Percentiles rank a stretch among this genome's conserved stretches.
These are phyloP conservation scores for Anoura caudifer DNA, from an alignment of 2,113 vertebrate genomes.

Conservation along the genomic window DNA sequence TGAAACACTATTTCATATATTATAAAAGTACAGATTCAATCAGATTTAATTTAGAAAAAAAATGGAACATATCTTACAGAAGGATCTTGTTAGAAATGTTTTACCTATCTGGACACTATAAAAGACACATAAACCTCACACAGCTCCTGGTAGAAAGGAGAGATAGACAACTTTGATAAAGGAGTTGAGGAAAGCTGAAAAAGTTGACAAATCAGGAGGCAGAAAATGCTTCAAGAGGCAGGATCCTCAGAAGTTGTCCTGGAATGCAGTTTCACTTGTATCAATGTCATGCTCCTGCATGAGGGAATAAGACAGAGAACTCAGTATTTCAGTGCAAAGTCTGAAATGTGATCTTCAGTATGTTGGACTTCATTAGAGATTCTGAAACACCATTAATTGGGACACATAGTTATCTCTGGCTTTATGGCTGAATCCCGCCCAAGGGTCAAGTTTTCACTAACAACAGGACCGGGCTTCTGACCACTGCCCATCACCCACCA, in stretches of 20 bases:
- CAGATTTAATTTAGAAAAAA: slow-evolving; percentile 66
- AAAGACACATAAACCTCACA: slow-evolving; percentile 29
- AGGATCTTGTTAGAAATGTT: slow-evolving; percentile 54
- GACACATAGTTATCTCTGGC: background rate
- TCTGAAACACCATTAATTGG: background rate
- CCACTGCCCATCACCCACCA: background rate
- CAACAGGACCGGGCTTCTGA: background rate
- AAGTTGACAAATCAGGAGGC: background rate
- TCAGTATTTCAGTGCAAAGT: background rate
- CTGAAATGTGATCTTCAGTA: background rate
- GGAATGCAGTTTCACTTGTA: slow-evolving; percentile 82
- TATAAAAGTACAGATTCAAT: slow-evolving; percentile 73
- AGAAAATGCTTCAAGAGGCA: background rate
- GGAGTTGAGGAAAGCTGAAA: background rate
- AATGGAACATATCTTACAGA: slow-evolving; percentile 64
- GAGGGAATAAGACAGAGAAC: background rate
- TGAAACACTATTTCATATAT: slow-evolving; percentile 28
- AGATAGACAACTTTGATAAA: slow-evolving; percentile 12
- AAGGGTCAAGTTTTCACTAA: background rate
- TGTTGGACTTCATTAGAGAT: background rate
- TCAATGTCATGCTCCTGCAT: slow-evolving; percentile 89
- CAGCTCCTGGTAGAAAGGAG: background rate
- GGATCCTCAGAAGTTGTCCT: slow-evolving; percentile 70
- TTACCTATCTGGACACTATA: slow-evolving; percentile 38
- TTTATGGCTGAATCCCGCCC: background rate